Evolutionary conservation across 2,113 vertebrate species (phyloP).

Genomic region (Balaenoptera acutorostrata): DNA sequence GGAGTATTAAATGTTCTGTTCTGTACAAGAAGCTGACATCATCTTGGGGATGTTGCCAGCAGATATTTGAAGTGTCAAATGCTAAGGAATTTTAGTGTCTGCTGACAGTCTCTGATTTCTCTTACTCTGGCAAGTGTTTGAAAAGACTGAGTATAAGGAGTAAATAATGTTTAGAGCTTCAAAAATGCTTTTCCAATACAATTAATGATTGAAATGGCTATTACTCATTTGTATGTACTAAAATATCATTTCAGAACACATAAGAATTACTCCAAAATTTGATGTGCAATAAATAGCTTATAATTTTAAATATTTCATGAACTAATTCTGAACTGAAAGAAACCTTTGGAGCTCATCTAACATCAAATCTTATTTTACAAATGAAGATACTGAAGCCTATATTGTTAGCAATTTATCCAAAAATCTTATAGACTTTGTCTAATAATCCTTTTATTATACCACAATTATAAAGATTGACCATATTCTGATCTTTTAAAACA

Average conservation of each 20-base stretch:
- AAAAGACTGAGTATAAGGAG: background rate
- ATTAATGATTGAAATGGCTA: background rate
- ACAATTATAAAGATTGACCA: background rate
- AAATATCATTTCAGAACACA: background rate
- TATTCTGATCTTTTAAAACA: background rate
- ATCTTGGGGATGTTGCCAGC: conserved; percentile 30
- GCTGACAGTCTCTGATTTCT: conserved; percentile 9
- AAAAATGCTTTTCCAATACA: background rate
- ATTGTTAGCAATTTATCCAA: background rate
- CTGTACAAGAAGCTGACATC: background rate
- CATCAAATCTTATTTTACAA: background rate
- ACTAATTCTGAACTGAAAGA: background rate
- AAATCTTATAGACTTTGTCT: background rate
- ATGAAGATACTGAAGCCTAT: background rate
- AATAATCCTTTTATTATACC: background rate
- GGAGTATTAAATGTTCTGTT: conserved; percentile 34
- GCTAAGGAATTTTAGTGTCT: conserved; percentile 40
- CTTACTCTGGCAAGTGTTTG: background rate
- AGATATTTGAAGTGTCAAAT: conserved; percentile 39
- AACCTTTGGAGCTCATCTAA: background rate
- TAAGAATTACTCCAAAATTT: background rate
- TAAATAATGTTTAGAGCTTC: background rate
- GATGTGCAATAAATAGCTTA: background rate
- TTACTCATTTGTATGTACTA: background rate
- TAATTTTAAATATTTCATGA: background rate